Evolutionary conservation across 2,113 vertebrate species (phyloP).

Genomic region (Mesembrinibis cayennensis): DNA sequence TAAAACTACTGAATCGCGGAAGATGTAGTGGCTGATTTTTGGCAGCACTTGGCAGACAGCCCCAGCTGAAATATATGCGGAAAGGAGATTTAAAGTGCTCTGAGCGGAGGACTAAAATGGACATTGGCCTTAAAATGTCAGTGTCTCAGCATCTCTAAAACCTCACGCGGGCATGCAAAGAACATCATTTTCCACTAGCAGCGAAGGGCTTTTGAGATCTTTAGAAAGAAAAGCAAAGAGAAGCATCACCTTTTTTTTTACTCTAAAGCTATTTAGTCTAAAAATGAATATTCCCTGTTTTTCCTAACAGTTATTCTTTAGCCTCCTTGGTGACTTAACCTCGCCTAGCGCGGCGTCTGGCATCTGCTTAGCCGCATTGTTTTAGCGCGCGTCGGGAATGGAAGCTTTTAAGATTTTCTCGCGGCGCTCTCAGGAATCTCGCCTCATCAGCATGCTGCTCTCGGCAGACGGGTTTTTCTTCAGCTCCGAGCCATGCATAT

Average conservation of each 20-base stretch:
- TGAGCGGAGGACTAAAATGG: neutral
- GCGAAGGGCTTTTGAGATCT: neutral
- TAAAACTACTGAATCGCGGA: neutral
- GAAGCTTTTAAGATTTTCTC: slow-evolving; percentile 22
- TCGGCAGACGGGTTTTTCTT: neutral
- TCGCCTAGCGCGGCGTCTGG: neutral
- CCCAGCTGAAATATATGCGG: neutral
- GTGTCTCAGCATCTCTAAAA: neutral
- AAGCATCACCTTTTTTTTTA: neutral
- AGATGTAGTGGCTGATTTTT: neutral
- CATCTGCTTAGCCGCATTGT: neutral
- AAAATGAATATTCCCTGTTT: neutral
- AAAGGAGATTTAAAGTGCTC: neutral
- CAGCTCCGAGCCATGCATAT: slow-evolving; percentile 51
- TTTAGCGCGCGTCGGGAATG: neutral
- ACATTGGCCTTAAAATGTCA: neutral
- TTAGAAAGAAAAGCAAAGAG: neutral
- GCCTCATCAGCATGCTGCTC: slow-evolving; percentile 52
- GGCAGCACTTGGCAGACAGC: neutral
- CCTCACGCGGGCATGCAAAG: neutral
- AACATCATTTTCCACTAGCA: neutral
- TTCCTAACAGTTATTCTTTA: neutral
- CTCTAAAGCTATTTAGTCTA: neutral
- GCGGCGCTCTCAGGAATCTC: neutral
- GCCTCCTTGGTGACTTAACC: neutral